Percentiles rank a stretch among this genome's conserved stretches.
Conservation (phyloP, 1,140 invertebrate species). For the Lepidurus couesii region DNA sequence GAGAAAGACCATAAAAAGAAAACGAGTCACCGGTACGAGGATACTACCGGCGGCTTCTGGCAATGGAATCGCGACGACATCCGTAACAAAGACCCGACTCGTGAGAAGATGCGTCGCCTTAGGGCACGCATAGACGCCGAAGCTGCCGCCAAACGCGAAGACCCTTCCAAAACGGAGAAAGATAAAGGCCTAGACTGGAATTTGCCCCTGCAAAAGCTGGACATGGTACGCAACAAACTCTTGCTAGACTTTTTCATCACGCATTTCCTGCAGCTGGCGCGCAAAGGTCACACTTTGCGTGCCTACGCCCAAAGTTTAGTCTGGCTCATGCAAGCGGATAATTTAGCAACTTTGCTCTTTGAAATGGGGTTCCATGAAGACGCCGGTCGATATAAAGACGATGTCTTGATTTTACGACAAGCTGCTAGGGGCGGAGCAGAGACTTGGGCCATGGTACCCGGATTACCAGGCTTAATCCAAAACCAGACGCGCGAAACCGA, state of each 20-base stretch:
- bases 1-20: slow-evolving; percentile 25
- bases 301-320: slow-evolving; percentile 54
- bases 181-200: slow-evolving; percentile 32
- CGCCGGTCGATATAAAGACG: slow-evolving; percentile 4
- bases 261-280: slow-evolving; percentile 61
- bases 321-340: slow-evolving; percentile 61
- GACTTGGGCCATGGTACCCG: slow-evolving; percentile 24
- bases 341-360: slow-evolving; percentile 57
- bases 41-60: slow-evolving; percentile 33
- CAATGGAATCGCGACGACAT: slow-evolving; percentile 29
- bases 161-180: slow-evolving; percentile 42
- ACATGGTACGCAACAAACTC: slow-evolving; percentile 35
- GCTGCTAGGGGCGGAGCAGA: slow-evolving; percentile 5
- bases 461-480: slow-evolving; percentile 26
- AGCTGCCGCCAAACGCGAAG: slow-evolving; percentile 36
- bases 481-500: neutral
- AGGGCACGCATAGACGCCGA: slow-evolving; percentile 26
- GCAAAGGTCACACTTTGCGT: slow-evolving; percentile 54
- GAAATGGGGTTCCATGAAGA: slow-evolving; percentile 43
- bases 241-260: slow-evolving; percentile 59
- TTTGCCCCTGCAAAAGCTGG: slow-evolving; percentile 33
- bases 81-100: slow-evolving; percentile 24
- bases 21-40: slow-evolving; percentile 28
- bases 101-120: slow-evolving; percentile 26
- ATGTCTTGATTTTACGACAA: slow-evolving; percentile 32